Conservation (phyloP, 2,888 invertebrate species). For the Hartigia nigra region DNA sequence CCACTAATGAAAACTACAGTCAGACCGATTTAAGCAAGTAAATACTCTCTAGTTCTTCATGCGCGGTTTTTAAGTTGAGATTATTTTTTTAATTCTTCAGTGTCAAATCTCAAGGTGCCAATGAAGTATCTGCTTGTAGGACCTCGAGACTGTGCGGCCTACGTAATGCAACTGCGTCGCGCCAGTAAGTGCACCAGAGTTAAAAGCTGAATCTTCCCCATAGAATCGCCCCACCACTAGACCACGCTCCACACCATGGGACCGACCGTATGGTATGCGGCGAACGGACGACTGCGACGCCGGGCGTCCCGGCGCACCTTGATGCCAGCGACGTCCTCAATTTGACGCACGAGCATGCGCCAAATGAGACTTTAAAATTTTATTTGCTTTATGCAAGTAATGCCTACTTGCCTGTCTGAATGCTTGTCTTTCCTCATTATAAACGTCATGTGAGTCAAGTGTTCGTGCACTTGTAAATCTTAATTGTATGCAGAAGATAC, state of each 20-base stretch:
- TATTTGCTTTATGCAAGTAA: background rate
- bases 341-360: slow-evolving; percentile 2
- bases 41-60: background rate
- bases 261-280: slow-evolving; percentile 20
- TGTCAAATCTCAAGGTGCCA: background rate
- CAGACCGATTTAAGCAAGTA: background rate
- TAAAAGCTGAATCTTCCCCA: slow-evolving; percentile 41
- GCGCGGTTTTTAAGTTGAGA: background rate
- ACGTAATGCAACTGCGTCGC: slow-evolving; percentile 41
- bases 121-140: slow-evolving; percentile 17
- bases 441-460: background rate
- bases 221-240: slow-evolving; percentile 36
- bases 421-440: background rate
- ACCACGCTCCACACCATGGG: slow-evolving; percentile 14
- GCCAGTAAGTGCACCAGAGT: slow-evolving; percentile 38
- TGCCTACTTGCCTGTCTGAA: background rate
- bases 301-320: slow-evolving; percentile 16
- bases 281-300: slow-evolving; percentile 35
- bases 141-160: slow-evolving; percentile 38
- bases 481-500: background rate
- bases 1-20: background rate
- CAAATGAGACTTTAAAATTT: background rate
- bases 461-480: background rate
- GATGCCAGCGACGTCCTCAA: background rate
- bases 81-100: background rate